A percentile compares a stretch with the other conserved stretches of the same genome.
Evolutionary conservation across 2,113 vertebrate genomes (phyloP).

Genomic region (Symphodus melops): DNA sequence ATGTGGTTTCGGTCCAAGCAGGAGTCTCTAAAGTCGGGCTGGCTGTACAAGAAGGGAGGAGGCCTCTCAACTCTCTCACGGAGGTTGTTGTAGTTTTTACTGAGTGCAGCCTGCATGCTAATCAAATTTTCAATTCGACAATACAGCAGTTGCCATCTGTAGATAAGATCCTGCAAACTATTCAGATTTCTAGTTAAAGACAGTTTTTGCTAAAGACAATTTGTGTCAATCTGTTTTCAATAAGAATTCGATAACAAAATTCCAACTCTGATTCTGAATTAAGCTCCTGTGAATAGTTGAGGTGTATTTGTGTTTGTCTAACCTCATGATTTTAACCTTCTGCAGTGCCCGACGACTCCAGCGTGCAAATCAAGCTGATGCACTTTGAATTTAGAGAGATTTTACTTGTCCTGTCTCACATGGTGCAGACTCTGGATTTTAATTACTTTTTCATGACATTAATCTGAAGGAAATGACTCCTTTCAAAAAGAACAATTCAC

Average conservation of each 20-base stretch:
- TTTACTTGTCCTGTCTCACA: no score
- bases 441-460: no score
- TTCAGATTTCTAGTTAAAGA: no score
- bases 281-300: slow-evolving; percentile 1
- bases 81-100: slow-evolving; percentile 81
- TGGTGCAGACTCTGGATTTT: no score
- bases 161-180: no score
- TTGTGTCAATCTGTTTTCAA: no score
- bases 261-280: no score
- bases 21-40: slow-evolving; percentile 93
- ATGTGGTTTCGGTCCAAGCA: slow-evolving; percentile 98
- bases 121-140: background rate
- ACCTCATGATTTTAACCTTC: slow-evolving; percentile 14
- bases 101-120: slow-evolving; percentile 62
- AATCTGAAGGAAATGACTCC: no score
- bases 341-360: slow-evolving; percentile 22
- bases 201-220: no score
- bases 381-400: background rate
- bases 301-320: slow-evolving; percentile 24
- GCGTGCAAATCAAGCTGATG: background rate
- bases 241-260: no score
- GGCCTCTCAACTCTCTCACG: slow-evolving; percentile 92
- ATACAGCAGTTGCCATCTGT: no score
- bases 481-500: no score
- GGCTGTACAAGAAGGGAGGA: slow-evolving; percentile 94